A percentile compares a stretch with the other conserved stretches of the same genome.
Conservation (phyloP, 2,113 vertebrate species). For the Pao palembangensis region DNA sequence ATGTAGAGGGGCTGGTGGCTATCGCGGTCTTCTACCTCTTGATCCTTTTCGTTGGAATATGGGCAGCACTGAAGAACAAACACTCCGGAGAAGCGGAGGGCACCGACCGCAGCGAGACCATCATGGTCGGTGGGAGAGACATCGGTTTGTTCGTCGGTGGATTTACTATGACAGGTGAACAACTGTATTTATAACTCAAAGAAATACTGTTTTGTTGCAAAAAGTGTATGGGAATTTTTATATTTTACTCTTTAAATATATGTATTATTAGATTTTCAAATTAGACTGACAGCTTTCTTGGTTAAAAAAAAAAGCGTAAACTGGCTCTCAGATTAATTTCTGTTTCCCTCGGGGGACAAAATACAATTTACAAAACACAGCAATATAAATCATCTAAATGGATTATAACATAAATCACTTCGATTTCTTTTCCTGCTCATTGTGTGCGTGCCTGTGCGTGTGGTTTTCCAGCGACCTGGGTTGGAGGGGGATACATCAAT, state of each 20-base stretch:
- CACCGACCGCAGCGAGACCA: conserved; percentile 88
- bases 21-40: conserved; percentile 93
- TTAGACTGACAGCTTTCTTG: neutral
- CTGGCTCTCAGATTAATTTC: no score
- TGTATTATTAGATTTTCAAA: neutral
- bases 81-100: conserved; percentile 81
- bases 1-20: conserved; percentile 90
- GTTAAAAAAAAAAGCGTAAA: no score
- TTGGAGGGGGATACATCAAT: conserved; percentile 98
- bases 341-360: no score
- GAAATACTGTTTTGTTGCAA: neutral
- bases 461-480: conserved; percentile 87
- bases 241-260: neutral
- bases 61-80: conserved; percentile 99
- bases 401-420: neutral
- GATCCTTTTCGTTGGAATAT: conserved; percentile 94
- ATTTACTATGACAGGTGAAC: conserved; percentile 96
- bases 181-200: neutral
- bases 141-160: conserved; percentile 95
- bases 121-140: conserved; percentile 96
- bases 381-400: neutral
- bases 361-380: no score
- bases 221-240: no score
- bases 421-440: neutral
- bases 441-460: neutral